Evolutionary conservation across 2,888 invertebrate species (phyloP), one percentile per base, ranked within the genome.

Genomic region (Drosophila borborema): DNA sequence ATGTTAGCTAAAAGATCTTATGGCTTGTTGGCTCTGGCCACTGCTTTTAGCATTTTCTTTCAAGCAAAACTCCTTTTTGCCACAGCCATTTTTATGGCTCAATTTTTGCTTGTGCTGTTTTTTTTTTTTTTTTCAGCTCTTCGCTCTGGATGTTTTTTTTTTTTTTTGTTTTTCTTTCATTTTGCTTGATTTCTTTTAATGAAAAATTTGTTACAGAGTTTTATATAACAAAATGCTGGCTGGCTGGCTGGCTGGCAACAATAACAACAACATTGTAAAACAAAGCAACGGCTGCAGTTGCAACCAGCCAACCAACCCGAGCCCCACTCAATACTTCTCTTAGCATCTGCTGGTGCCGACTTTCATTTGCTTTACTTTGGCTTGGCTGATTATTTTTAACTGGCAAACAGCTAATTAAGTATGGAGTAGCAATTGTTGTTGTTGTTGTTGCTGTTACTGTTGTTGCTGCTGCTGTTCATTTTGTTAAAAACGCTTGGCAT

Each of bases 351-450:
- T 72, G 82, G 64, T 84, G 72, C 89, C 74, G 85, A 87, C 90
- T 89, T 86, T 80, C 85, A 86, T 86, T 86, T 86, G 85, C 90
- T 89, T 89, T 87, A 74, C 82, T 89, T 82, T 87, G 86, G 82
- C 82, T 77, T 73, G 86, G 81, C 82, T 87, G 86, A 90, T 87
- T 87, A 87, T 87, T 87, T 86, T 87, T 87, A 90, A 87, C 86
- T 90, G 86, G 86, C 86, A 90, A 87, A 90, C 90, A 90, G 89
- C 86, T 87, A 87, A 87, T 87, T 90, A 87, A 87, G 86, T 90
- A 90, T 89, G 86, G 90, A 86, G 90, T 86, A 89, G 88, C 88
- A 82, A 72, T 82, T 77, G 62, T 64, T 82, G 62, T 72, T 70
- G 61, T 36, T 64, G 58, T 20, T 60, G 45, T 20, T 53, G 28